These are phyloP conservation scores for Scaptodrosophila lebanonensis DNA, from an alignment of 1,140 invertebrate genomes.

Conservation along the genomic window DNA sequence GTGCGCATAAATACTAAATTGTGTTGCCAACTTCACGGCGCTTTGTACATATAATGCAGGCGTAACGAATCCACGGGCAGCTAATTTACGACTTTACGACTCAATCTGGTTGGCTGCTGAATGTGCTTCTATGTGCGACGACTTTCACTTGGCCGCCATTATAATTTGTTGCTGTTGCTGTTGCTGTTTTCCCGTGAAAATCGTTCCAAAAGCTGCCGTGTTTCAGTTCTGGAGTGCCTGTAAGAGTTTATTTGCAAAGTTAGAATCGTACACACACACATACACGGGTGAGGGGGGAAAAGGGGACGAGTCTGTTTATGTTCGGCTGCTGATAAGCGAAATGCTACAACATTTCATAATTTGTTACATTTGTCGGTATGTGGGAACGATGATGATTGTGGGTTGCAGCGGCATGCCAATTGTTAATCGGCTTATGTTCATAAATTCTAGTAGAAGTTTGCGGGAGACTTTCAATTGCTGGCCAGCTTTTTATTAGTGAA, in stretches of 20 bases:
- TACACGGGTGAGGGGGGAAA: too few relatives aligned
- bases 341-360: constrained; percentile 49
- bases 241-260: constrained; percentile 41
- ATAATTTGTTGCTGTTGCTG: constrained; percentile 9
- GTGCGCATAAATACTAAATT: constrained; percentile 70
- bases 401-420: constrained; percentile 4
- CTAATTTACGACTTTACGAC: constrained; percentile 62
- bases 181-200: constrained; percentile 6
- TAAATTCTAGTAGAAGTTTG: constrained; percentile 41
- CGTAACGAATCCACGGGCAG: constrained; percentile 59
- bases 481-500: too few relatives aligned
- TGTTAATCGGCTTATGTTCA: constrained; percentile 62
- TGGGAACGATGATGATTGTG: too few relatives aligned
- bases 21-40: constrained; percentile 60
- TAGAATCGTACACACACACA: constrained; percentile 45
- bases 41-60: constrained; percentile 19
- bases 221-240: constrained; percentile 53
- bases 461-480: too few relatives aligned
- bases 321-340: constrained; percentile 54
- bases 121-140: constrained; percentile 3
- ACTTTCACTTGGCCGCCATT: constrained; percentile 47
- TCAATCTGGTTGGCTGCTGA: constrained; percentile 53
- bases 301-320: constrained; percentile 29
- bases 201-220: constrained; percentile 31
- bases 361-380: constrained; percentile 47